phyloP scores from a whole-genome alignment of 2,888 invertebrate genomes.

The Odontothrips loti region DNA sequence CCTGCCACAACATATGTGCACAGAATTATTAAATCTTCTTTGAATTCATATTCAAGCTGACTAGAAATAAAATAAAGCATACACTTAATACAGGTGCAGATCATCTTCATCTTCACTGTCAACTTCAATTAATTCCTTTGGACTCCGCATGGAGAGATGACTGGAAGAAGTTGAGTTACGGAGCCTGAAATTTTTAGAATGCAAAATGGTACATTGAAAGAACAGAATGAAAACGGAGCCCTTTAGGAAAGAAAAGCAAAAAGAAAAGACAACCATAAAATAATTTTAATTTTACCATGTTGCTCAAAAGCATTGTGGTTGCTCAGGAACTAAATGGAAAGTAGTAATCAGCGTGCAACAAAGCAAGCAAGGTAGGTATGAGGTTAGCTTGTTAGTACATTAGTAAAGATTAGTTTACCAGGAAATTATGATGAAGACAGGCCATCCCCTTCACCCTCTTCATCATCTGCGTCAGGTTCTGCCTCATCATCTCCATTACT shows the following conservation, averaged over 20 bases:
- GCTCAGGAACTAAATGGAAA: background rate
- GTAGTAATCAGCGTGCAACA: background rate
- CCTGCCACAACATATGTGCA: no score
- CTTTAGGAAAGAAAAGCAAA: background rate
- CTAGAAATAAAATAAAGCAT: background rate
- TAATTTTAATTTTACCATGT: background rate
- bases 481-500: conserved; percentile 19
- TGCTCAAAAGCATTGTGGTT: background rate
- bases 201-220: background rate
- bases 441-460: conserved; percentile 14
- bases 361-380: no score
- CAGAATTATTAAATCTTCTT: background rate
- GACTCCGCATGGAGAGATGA: background rate
- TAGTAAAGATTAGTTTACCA: conserved; percentile 10
- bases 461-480: conserved; percentile 19
- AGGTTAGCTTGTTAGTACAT: background rate
- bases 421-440: background rate
- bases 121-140: background rate
- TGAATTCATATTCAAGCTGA: background rate
- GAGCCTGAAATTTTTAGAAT: background rate
- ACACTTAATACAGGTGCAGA: background rate
- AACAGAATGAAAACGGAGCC: background rate
- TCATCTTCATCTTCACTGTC: conserved; percentile 26
- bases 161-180: conserved; percentile 12
- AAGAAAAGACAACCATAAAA: no score